A percentile compares a stretch with the other conserved stretches of the same genome.
These are phyloP conservation scores for Thymallus thymallus DNA, from an alignment of 2,113 vertebrate genomes.

Conservation along the genomic window DNA sequence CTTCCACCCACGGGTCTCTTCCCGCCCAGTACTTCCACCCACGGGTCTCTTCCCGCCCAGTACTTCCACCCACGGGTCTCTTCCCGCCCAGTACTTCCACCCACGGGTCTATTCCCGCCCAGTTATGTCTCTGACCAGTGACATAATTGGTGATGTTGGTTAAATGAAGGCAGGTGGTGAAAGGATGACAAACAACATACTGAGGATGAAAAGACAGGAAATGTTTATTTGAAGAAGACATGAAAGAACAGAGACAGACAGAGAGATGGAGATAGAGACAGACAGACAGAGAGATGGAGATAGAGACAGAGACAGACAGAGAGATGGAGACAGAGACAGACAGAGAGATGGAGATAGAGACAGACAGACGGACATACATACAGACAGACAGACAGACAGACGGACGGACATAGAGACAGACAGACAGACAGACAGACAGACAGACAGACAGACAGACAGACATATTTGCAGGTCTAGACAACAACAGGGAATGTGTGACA, in stretches of 20 bases:
- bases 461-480: background rate
- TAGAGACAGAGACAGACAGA: background rate
- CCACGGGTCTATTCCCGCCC: background rate
- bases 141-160: background rate
- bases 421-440: background rate
- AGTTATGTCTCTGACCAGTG: background rate
- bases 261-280: background rate
- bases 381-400: background rate
- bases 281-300: background rate
- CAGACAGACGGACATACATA: background rate
- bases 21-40: no score
- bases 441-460: background rate
- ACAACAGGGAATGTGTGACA: slow-evolving; percentile 9
- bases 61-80: no score
- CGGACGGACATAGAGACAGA: no score
- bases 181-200: slow-evolving; percentile 61
- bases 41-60: no score
- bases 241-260: slow-evolving; percentile 1
- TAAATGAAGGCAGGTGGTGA: slow-evolving; percentile 16
- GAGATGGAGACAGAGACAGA: background rate
- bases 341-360: background rate
- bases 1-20: no score
- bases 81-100: no score
- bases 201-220: slow-evolving; percentile 45
- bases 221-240: slow-evolving; percentile 61